Conservation (phyloP, 2,113 vertebrate species). For the Callithrix jacchus region DNA sequence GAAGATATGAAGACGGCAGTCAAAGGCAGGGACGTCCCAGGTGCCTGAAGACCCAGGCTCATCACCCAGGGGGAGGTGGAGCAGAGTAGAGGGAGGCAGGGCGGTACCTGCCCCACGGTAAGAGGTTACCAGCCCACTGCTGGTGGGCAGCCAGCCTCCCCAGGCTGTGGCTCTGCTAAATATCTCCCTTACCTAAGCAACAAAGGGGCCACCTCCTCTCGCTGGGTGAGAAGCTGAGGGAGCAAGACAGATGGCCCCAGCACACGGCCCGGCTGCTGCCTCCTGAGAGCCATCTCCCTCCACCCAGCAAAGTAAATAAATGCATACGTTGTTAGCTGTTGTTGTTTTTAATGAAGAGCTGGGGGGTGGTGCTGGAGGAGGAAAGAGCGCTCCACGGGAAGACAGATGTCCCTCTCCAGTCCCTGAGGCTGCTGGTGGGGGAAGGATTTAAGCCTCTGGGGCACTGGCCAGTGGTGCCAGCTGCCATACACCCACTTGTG, state of each 20-base stretch:
- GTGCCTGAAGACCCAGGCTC: neutral
- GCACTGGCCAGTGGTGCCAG: neutral
- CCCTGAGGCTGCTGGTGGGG: neutral
- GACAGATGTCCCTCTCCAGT: neutral
- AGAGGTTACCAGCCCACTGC: neutral
- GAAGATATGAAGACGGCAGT: accelerated
- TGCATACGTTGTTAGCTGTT: neutral
- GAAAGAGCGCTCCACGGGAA: neutral
- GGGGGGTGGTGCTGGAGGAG: neutral
- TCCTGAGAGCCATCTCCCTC: neutral
- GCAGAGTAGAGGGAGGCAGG: neutral
- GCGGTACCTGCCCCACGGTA: neutral
- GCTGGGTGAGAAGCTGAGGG: neutral
- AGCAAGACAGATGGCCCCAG: constrained; percentile 31
- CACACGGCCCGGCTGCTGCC: constrained; percentile 9
- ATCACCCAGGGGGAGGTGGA: accelerated
- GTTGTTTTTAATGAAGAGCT: neutral
- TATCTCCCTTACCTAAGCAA: neutral
- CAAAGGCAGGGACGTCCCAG: neutral
- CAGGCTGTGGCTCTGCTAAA: neutral
- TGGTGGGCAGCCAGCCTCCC: neutral
- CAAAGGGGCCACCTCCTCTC: neutral
- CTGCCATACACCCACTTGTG: accelerated
- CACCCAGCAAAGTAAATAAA: constrained; percentile 56
- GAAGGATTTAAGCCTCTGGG: neutral